These are phyloP conservation scores for Monarcha castaneiventris DNA, from an alignment of 2,113 vertebrate species.

Conservation along the genomic window DNA sequence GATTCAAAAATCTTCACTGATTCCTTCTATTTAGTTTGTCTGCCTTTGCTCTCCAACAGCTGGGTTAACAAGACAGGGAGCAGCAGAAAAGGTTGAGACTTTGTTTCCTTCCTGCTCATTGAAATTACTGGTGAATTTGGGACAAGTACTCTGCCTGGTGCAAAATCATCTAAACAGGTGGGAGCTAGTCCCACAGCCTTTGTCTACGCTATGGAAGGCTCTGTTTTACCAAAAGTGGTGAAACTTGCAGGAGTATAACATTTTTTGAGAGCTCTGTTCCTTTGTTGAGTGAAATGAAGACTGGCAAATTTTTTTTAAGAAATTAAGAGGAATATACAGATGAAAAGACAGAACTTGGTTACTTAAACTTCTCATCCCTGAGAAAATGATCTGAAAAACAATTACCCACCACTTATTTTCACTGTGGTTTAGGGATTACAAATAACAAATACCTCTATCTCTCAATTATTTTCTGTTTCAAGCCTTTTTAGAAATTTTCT, in stretches of 20 bases:
- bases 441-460: neutral
- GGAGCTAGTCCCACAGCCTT: neutral
- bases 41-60: neutral
- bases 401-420: neutral
- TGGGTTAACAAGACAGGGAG: neutral
- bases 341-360: neutral
- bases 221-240: neutral
- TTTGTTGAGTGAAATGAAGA: neutral
- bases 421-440: neutral
- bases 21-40: neutral
- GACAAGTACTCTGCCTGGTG: neutral
- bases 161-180: neutral
- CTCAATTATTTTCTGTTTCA: neutral
- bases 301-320: neutral
- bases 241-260: neutral
- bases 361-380: neutral
- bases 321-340: neutral
- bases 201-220: neutral
- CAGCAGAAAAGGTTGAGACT: fast-evolving
- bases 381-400: neutral
- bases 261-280: neutral
- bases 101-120: neutral
- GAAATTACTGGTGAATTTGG: neutral
- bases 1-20: neutral
- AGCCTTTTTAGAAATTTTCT: neutral